These are phyloP conservation scores for Galeopterus variegatus DNA, from an alignment of 2,113 vertebrate genomes.

Conservation along the genomic window DNA sequence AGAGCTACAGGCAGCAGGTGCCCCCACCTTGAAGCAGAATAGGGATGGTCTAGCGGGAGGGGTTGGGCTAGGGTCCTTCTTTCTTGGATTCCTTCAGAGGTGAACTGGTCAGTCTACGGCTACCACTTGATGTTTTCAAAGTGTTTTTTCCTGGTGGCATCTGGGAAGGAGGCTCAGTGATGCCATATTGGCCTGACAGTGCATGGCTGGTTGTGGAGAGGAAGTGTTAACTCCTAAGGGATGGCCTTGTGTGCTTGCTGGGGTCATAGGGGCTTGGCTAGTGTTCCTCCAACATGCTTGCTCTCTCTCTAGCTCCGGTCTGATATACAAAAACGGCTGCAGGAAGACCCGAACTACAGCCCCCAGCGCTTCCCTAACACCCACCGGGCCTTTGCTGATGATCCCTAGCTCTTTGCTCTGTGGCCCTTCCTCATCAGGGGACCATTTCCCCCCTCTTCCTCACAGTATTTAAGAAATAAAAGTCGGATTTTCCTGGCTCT, in stretches of 20 bases:
- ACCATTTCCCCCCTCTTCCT: conserved; percentile 56
- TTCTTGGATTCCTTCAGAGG: conserved; percentile 15
- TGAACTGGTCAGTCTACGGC: background rate
- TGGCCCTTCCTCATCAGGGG: conserved; percentile 66
- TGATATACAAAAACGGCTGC: conserved; percentile 93
- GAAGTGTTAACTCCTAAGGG: conserved; percentile 33
- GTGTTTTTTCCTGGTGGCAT: background rate
- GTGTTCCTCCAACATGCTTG: background rate
- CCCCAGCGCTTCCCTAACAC: conserved; percentile 94
- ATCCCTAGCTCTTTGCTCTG: conserved; percentile 86
- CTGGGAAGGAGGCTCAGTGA: conserved; percentile 67
- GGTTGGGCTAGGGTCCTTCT: conserved; percentile 67
- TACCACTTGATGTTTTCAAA: background rate
- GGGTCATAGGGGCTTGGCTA: background rate
- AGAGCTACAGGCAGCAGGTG: conserved; percentile 94
- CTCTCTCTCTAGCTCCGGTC: conserved; percentile 90
- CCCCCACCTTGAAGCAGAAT: conserved; percentile 80
- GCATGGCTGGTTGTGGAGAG: conserved; percentile 25
- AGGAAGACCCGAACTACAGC: conserved; percentile 93
- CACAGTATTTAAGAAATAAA: conserved; percentile 86
- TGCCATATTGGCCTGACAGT: background rate
- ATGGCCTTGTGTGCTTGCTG: conserved; percentile 35
- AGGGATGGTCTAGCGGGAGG: conserved; percentile 81
- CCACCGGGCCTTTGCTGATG: conserved; percentile 92
- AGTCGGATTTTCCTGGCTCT: conserved; percentile 85